A percentile compares a stretch with the other conserved stretches of the same genome.
These are phyloP conservation scores for Mayetiola destructor DNA, from an alignment of 2,888 invertebrate species.

Conservation along the genomic window DNA sequence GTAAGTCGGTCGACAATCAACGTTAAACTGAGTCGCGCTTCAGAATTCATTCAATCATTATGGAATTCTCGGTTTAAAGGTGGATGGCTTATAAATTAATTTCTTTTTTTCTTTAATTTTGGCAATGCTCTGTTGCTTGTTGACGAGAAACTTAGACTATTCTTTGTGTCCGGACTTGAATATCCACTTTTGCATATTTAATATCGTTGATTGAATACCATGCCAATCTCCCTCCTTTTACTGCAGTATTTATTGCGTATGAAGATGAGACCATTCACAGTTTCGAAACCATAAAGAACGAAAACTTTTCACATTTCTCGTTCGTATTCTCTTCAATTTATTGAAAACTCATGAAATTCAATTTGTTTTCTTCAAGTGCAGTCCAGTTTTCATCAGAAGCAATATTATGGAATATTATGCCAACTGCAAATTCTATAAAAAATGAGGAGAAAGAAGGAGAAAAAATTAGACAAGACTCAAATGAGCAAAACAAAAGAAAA, in stretches of 20 bases:
- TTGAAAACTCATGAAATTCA: slow-evolving; percentile 4
- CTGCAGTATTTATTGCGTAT: neutral
- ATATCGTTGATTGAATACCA: neutral
- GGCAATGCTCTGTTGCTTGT: too few relatives aligned
- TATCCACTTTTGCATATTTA: slow-evolving; percentile 1
- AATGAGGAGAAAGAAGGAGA: too few relatives aligned
- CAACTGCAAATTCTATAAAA: slow-evolving; percentile 1
- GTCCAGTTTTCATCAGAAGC: neutral
- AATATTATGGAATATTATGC: neutral
- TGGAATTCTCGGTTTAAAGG: too few relatives aligned
- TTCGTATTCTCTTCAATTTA: neutral
- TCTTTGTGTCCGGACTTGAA: too few relatives aligned
- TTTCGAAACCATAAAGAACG: neutral
- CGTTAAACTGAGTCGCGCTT: too few relatives aligned
- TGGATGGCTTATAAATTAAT: too few relatives aligned
- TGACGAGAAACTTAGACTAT: too few relatives aligned
- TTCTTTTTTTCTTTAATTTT: too few relatives aligned
- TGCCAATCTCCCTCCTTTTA: neutral
- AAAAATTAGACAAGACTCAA: too few relatives aligned
- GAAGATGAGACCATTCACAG: neutral
- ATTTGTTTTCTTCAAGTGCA: slow-evolving; percentile 2
- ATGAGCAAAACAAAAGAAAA: too few relatives aligned
- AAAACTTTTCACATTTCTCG: neutral
- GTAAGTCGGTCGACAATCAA: too few relatives aligned
- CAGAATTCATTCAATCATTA: too few relatives aligned